phyloP scores from a whole-genome alignment of 2,113 vertebrate species.

The Chaetodon trifascialis region DNA sequence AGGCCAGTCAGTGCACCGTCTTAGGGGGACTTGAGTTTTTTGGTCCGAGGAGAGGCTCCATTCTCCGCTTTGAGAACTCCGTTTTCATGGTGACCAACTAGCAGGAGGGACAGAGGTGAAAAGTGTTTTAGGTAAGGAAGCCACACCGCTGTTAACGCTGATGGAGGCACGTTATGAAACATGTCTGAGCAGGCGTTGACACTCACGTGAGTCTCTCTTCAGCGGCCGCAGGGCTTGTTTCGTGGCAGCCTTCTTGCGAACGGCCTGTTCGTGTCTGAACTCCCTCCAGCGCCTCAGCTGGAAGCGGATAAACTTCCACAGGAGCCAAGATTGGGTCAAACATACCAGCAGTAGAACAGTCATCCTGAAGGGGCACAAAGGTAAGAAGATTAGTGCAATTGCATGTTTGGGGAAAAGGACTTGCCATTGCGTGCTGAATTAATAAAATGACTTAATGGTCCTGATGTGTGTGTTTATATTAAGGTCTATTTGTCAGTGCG shows the following conservation, averaged over 20 bases:
- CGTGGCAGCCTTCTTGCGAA: conserved; percentile 84
- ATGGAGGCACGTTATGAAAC: not conserved
- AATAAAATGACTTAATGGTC: not conserved
- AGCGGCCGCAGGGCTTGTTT: conserved; percentile 85
- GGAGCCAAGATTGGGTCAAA: conserved; percentile 94
- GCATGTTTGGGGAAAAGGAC: conserved; percentile 16
- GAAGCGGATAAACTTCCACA: conserved; percentile 98
- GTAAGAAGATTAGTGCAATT: conserved; percentile 25
- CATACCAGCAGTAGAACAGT: conserved; percentile 92
- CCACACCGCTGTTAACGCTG: not conserved
- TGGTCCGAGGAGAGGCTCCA: conserved; percentile 92
- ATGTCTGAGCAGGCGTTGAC: not conserved
- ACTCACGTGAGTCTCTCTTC: conserved; percentile 93
- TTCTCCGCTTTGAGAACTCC: conserved; percentile 95
- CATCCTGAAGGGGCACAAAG: conserved; percentile 83
- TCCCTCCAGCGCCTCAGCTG: conserved; percentile 96
- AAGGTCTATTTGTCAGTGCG: not conserved
- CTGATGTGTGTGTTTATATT: not conserved
- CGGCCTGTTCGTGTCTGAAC: conserved; percentile 90
- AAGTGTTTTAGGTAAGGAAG: not conserved
- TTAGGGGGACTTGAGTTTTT: conserved; percentile 95
- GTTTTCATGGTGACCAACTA: conserved; percentile 93
- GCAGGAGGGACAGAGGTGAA: conserved; percentile 8
- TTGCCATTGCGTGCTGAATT: not conserved
- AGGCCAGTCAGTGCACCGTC: conserved; percentile 59